Evolutionary conservation across 2,113 vertebrate genomes (phyloP), one percentile per base, ranked within the genome.

Genomic region (Paralichthys olivaceus): DNA sequence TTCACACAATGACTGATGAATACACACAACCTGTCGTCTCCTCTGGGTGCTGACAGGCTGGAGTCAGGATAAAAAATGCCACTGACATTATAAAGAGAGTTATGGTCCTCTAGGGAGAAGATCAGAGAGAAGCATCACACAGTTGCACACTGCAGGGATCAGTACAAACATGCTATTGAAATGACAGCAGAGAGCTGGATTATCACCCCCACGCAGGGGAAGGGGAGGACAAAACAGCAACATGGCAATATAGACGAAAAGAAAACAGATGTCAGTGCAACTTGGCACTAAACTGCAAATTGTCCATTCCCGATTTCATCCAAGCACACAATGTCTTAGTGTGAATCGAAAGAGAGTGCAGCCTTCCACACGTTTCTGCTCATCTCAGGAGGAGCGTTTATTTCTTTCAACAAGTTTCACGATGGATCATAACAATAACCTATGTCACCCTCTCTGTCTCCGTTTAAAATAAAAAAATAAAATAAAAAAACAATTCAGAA

Each of bases 51-150:
- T 80, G 78, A 89, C 54, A 62, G 85, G 80, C 72, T 66, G n/a
- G 29, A 85, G 74, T 80, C 51, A 61, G 75, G 69, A 82, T 87
- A 84, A 86, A 91, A 86, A 77, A 73, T 71, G 70, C 37, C 55
- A 62, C 49, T 63, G 86, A 89, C 85, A 79, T 85, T 80, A 83
- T 55, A 63, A 54, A 78, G 64, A 87, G 83, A 89, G 74, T 84
- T 88, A 86, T 47, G 72, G 67, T 79, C 68, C 87, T 88, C 62
- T 7, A 0, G 78, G 80, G 77, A 58, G n/a, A 12, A 72, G 71
- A 79, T 76, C 62, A 77, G 75, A 79, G 68, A 64, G 72, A 75
- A 43, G 66, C 78, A 79, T 59, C 68, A 64, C 77, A 78, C 47
- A 32, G 54, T n/a, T 8, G 53, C 54, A 70, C 40, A 54, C 67